Percentiles rank a stretch among this genome's conserved stretches.
Evolutionary conservation across 2,113 vertebrate species (phyloP).

Genomic region (Shinisaurus crocodilurus): DNA sequence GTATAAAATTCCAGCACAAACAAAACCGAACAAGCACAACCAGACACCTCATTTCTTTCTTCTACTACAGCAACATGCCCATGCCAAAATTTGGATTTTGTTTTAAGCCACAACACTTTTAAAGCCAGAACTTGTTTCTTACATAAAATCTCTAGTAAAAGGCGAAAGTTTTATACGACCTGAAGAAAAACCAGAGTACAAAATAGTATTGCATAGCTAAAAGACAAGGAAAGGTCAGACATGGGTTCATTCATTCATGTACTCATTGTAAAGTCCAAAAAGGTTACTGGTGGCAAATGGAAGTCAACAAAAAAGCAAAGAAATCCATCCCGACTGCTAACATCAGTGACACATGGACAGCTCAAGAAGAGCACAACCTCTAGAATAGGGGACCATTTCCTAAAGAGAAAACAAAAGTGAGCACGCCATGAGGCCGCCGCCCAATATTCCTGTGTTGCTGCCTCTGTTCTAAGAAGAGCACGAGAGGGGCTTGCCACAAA

Average conservation of each 20-base stretch:
- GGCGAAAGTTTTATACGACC: too few relatives aligned
- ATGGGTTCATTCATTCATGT: background rate
- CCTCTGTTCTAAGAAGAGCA: background rate
- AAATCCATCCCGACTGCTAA: background rate
- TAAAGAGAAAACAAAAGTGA: background rate
- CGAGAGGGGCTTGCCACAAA: background rate
- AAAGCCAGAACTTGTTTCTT: background rate
- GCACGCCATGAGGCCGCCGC: background rate
- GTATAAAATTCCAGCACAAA: too few relatives aligned
- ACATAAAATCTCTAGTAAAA: background rate
- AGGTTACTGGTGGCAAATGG: background rate
- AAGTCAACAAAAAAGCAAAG: background rate
- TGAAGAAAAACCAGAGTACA: too few relatives aligned
- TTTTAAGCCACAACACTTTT: too few relatives aligned
- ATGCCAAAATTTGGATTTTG: background rate
- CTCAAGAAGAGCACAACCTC: background rate
- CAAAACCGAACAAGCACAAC: too few relatives aligned
- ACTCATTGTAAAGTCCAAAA: background rate
- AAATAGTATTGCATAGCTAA: background rate
- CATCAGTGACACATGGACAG: background rate
- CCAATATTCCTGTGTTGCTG: too few relatives aligned
- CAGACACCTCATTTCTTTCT: background rate
- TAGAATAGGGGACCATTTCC: background rate
- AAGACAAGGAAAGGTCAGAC: background rate
- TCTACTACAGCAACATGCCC: background rate